These are phyloP conservation scores for Orchesellides sinensis DNA, from an alignment of 2,888 invertebrate species.

Conservation along the genomic window DNA sequence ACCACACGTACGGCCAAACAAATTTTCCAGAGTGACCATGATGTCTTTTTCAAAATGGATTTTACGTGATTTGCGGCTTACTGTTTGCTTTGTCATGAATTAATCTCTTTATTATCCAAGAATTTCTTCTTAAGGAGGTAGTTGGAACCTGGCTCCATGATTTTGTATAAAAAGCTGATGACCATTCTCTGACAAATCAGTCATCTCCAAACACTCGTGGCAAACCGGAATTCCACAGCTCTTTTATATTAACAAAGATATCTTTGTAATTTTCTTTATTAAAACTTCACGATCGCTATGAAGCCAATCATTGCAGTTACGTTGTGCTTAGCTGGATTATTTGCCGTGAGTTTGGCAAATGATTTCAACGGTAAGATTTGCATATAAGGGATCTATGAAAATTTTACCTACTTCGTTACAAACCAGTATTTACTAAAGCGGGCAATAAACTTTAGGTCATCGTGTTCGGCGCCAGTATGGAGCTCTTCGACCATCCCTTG, in stretches of 20 bases:
- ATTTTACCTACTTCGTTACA: background rate
- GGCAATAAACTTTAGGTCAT: too few relatives aligned
- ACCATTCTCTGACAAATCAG: background rate
- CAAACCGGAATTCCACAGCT: background rate
- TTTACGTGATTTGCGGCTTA: conserved; percentile 13
- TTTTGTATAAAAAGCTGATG: conserved; percentile 46
- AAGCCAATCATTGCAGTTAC: conserved; percentile 1
- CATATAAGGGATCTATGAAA: too few relatives aligned
- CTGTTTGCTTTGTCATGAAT: conserved; percentile 24
- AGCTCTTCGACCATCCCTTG: conserved; percentile 56
- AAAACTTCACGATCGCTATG: background rate
- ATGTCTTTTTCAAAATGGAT: conserved; percentile 6
- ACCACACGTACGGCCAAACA: background rate
- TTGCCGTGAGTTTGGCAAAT: conserved; percentile 23
- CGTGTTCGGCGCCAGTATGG: conserved; percentile 53
- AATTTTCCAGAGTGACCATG: conserved; percentile 22
- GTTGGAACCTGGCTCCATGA: conserved; percentile 53
- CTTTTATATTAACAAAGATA: background rate
- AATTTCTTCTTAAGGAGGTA: conserved; percentile 1
- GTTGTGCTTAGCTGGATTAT: conserved; percentile 19
- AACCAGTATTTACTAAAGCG: too few relatives aligned
- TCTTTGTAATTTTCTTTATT: background rate
- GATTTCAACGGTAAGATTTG: conserved; percentile 52
- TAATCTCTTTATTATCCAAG: background rate
- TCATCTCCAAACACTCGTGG: background rate